A percentile compares a stretch with the other conserved stretches of the same genome.
Conservation (phyloP, 2,113 vertebrate species). For the Isurus oxyrinchus region DNA sequence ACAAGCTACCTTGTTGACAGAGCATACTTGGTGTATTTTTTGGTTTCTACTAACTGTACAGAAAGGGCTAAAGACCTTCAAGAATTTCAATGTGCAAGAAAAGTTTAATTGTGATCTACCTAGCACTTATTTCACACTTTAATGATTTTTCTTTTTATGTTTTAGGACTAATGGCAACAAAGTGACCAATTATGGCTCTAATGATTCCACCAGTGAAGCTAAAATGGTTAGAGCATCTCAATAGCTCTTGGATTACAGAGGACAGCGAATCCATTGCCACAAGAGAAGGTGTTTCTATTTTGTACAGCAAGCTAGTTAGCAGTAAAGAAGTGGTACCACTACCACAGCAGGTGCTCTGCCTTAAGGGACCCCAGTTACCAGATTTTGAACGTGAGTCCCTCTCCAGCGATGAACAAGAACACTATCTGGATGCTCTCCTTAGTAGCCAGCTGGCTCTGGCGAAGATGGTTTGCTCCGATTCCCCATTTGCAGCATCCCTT, state of each 20-base stretch:
- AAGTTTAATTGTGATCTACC: neutral
- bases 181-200: conserved; percentile 81
- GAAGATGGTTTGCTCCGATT: conserved; percentile 97
- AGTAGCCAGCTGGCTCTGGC: conserved; percentile 93
- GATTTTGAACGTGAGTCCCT: conserved; percentile 95
- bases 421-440: conserved; percentile 94
- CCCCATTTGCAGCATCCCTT: conserved; percentile 85
- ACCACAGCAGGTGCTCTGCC: conserved; percentile 91
- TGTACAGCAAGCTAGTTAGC: conserved; percentile 82
- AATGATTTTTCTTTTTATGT: conserved; percentile 34
- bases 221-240: conserved; percentile 97
- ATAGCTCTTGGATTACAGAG: conserved; percentile 97
- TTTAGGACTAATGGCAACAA: conserved; percentile 78
- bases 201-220: conserved; percentile 96
- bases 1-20: neutral
- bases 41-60: neutral
- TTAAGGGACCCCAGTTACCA: conserved; percentile 94
- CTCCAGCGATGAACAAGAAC: conserved; percentile 95
- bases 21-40: neutral
- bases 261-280: conserved; percentile 97
- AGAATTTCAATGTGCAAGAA: neutral
- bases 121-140: neutral
- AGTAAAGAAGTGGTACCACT: conserved; percentile 94
- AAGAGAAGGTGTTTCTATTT: conserved; percentile 80
- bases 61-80: neutral